Evolutionary conservation across 2,888 invertebrate species (phyloP).

Genomic region (Matsumyia berberina): DNA sequence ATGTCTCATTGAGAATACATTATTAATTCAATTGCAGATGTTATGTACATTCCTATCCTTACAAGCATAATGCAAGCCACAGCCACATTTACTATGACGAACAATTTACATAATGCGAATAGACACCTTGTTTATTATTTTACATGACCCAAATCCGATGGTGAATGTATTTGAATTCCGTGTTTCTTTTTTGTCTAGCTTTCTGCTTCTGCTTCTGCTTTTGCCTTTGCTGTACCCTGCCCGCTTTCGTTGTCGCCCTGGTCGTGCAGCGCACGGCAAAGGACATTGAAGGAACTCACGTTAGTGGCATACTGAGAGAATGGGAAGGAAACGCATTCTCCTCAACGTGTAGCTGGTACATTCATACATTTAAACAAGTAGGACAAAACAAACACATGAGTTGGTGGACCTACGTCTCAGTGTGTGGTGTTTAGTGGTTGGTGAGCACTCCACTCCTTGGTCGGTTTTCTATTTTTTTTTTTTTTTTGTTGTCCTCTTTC

Average conservation of each 20-base stretch:
- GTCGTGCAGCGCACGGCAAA: conserved; percentile 22
- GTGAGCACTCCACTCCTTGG: conserved; percentile 46
- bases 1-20: conserved; percentile 50
- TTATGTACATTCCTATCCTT: conserved; percentile 24
- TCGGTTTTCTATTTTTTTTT: conserved; percentile 11
- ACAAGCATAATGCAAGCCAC: conserved; percentile 39
- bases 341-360: conserved; percentile 31
- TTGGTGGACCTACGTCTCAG: conserved; percentile 35
- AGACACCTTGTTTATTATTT: conserved; percentile 74
- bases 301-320: conserved; percentile 26
- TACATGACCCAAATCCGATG: conserved; percentile 72
- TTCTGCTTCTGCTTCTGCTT: too few species aligned
- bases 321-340: conserved; percentile 63
- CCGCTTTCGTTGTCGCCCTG: conserved; percentile 18
- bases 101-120: conserved; percentile 72
- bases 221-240: conserved; percentile 21
- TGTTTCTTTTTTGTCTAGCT: conserved; percentile 57
- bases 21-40: conserved; percentile 65
- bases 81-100: conserved; percentile 57
- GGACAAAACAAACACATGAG: conserved; percentile 60
- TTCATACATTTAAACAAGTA: conserved; percentile 58
- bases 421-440: neutral
- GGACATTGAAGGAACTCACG: conserved; percentile 45
- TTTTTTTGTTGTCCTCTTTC: conserved; percentile 31
- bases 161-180: conserved; percentile 62